A percentile compares a stretch with the other conserved stretches of the same genome.
phyloP scores from a whole-genome alignment of 2,888 invertebrate species.

The Stomorhina lunata region DNA sequence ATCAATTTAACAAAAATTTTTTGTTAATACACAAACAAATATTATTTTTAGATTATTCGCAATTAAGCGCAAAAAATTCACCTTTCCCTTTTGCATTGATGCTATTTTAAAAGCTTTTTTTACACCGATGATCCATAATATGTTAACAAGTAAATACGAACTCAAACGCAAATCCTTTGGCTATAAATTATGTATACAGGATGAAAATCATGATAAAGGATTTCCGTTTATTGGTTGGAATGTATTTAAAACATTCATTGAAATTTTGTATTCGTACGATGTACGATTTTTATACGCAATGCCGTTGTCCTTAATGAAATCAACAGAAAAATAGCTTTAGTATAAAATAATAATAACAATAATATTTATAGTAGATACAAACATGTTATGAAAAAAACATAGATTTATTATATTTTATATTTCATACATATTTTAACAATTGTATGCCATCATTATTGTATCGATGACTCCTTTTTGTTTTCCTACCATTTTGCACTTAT shows the following conservation, averaged over 20 bases:
- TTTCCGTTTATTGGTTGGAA: conserved; percentile 52
- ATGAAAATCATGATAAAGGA: conserved; percentile 51
- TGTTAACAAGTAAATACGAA: too few relatives aligned
- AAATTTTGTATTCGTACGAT: too few relatives aligned
- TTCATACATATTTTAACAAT: conserved; percentile 8
- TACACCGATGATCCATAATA: too few relatives aligned
- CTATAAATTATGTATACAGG: conserved; percentile 33
- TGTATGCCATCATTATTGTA: background rate
- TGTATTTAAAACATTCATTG: conserved; percentile 54
- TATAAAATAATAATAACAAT: background rate
- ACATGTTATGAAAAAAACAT: background rate
- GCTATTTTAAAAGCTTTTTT: background rate
- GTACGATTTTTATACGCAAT: conserved; percentile 26
- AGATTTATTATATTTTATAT: conserved; percentile 2
- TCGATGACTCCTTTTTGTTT: background rate
- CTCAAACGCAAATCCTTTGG: conserved; percentile 15
- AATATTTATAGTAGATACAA: too few relatives aligned
- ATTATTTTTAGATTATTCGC: too few relatives aligned
- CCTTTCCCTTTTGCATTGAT: too few relatives aligned
- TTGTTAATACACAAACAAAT: too few relatives aligned
- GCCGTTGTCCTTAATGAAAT: conserved; percentile 1
- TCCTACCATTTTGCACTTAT: conserved; percentile 20
- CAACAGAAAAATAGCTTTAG: background rate
- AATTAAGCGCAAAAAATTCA: too few relatives aligned
- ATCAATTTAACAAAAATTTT: too few relatives aligned